phyloP scores from a whole-genome alignment of 1,140 invertebrate genomes.

The Pachyrhynchus sulphureomaculatus region DNA sequence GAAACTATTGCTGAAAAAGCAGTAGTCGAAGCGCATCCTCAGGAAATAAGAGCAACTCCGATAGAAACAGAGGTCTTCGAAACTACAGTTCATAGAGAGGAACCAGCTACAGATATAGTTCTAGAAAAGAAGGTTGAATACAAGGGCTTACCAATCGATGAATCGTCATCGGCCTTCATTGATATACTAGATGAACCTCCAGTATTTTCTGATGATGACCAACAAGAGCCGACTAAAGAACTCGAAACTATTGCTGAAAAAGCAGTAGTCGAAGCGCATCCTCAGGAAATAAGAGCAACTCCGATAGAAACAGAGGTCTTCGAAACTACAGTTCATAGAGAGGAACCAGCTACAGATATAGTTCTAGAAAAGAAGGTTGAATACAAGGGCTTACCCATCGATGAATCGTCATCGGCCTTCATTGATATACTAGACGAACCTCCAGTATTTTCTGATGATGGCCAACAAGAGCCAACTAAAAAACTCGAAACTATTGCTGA shows the following conservation, averaged over 20 bases:
- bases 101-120: neutral
- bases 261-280: too few species aligned
- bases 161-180: conserved; percentile 52
- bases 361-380: conserved; percentile 17
- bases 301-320: neutral
- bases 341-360: neutral
- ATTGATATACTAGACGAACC: conserved; percentile 58
- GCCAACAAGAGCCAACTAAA: neutral
- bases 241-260: too few species aligned
- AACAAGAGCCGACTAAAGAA: neutral
- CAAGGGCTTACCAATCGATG: conserved; percentile 8
- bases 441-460: conserved; percentile 48
- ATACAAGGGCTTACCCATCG: conserved; percentile 53
- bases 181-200: conserved; percentile 48
- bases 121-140: conserved; percentile 45
- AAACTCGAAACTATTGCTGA: too few species aligned
- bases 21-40: too few species aligned
- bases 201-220: conserved; percentile 11
- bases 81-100: neutral
- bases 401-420: conserved; percentile 55
- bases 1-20: too few species aligned
- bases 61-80: too few species aligned
- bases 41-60: too few species aligned
- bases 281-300: too few species aligned
- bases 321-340: neutral